These are phyloP conservation scores for Belgica antarctica DNA, from an alignment of 2,888 invertebrate species.

Conservation along the genomic window DNA sequence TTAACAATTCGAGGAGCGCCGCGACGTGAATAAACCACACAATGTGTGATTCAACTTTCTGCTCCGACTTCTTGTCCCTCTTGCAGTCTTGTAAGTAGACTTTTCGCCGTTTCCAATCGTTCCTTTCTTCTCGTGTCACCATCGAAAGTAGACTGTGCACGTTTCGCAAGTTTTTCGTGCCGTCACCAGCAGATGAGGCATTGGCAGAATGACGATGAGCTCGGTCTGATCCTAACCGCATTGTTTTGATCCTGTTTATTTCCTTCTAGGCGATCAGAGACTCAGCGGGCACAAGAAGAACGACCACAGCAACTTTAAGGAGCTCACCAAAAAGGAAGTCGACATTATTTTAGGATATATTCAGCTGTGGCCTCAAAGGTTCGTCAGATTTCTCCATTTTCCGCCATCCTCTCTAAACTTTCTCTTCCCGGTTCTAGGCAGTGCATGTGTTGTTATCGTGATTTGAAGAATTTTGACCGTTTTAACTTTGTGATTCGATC, in stretches of 20 bases:
- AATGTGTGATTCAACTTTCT: slow-evolving; percentile 38
- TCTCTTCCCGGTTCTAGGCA: slow-evolving; percentile 67
- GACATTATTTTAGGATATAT: slow-evolving; percentile 80
- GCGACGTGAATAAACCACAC: not conserved
- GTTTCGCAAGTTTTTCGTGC: not conserved
- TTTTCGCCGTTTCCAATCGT: slow-evolving; percentile 47
- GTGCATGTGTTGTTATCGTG: slow-evolving; percentile 93
- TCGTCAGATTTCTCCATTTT: slow-evolving; percentile 48
- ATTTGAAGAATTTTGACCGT: slow-evolving; percentile 87
- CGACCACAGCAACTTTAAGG: slow-evolving; percentile 56
- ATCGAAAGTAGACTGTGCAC: not conserved
- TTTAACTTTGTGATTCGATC: slow-evolving; percentile 87
- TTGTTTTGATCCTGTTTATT: not conserved
- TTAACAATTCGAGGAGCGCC: not conserved
- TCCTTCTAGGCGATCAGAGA: slow-evolving; percentile 70
- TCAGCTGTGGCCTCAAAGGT: slow-evolving; percentile 88
- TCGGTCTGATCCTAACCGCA: too few species aligned
- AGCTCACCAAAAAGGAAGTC: slow-evolving; percentile 73
- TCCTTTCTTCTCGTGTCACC: not conserved
- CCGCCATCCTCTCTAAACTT: slow-evolving; percentile 45
- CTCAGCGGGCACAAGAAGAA: slow-evolving; percentile 74
- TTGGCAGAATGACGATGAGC: not conserved
- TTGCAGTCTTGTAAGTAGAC: slow-evolving; percentile 56
- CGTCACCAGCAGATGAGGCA: not conserved
- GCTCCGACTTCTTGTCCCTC: slow-evolving; percentile 32